Evolutionary conservation across 2,113 vertebrate species (phyloP).

Genomic region (Spilogale gracilis): DNA sequence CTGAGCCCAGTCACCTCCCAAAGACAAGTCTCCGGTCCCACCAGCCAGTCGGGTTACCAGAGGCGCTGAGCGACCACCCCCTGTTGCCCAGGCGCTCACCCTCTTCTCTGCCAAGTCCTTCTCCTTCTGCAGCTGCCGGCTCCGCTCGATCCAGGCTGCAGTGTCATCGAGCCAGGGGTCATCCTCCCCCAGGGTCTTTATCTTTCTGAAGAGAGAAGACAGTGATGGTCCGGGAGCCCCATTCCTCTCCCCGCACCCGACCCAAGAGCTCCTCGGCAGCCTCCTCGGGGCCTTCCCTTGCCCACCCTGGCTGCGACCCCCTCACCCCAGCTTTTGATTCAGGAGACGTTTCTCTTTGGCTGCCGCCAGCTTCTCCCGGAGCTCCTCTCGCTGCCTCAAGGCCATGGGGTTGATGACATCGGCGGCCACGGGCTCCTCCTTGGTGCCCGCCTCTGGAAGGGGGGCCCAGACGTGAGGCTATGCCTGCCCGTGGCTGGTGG

Average conservation of each 20-base stretch:
- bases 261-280: neutral
- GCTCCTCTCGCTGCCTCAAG: conserved; percentile 91
- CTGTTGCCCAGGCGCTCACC: conserved; percentile 78
- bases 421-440: conserved; percentile 92
- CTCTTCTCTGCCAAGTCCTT: conserved; percentile 96
- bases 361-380: conserved; percentile 94
- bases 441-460: conserved; percentile 92
- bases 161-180: conserved; percentile 95
- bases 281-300: neutral
- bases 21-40: neutral
- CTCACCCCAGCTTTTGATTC: conserved; percentile 94
- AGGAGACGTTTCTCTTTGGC: conserved; percentile 94
- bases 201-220: conserved; percentile 86
- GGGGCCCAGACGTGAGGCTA: conserved; percentile 76
- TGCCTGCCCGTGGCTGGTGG: conserved; percentile 79
- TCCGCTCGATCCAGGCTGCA: conserved; percentile 93
- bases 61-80: neutral
- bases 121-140: conserved; percentile 92
- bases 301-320: neutral
- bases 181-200: conserved; percentile 93
- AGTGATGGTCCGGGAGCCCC: neutral
- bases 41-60: neutral
- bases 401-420: conserved; percentile 92
- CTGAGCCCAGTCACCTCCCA: neutral
- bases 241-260: accelerated